Evolutionary conservation across 1,140 invertebrate species (phyloP).

Genomic region (Aleiodes sp.): DNA sequence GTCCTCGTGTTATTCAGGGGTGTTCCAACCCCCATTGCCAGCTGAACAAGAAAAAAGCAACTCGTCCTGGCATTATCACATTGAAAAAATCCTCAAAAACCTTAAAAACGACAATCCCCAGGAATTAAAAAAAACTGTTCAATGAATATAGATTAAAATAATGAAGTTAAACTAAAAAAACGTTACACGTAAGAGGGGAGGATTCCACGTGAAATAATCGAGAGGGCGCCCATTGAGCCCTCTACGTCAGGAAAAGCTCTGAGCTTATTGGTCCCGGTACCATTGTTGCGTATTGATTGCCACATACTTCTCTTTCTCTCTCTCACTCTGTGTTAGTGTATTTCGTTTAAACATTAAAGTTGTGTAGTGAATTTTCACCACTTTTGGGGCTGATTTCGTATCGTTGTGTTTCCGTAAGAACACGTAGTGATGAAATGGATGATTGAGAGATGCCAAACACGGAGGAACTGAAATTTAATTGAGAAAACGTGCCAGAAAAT

Average conservation of each 20-base stretch:
- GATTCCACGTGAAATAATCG: constrained; percentile 56
- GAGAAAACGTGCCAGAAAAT: background rate
- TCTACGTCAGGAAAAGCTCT: constrained; percentile 61
- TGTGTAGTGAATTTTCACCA: constrained; percentile 10
- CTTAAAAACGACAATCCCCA: background rate
- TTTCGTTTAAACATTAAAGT: background rate
- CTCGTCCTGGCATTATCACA: no score
- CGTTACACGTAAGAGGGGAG: constrained; percentile 27
- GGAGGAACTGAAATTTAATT: no score
- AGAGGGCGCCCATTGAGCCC: constrained; percentile 54
- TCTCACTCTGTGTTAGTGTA: background rate
- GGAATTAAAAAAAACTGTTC: background rate
- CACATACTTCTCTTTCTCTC: no score
- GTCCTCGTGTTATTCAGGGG: background rate
- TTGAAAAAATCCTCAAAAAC: background rate
- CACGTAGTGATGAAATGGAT: background rate
- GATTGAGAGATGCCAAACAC: background rate
- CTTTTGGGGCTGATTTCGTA: background rate
- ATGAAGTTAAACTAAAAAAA: background rate
- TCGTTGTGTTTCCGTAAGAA: background rate
- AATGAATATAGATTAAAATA: background rate
- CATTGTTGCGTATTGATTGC: constrained; percentile 67
- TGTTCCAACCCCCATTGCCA: background rate
- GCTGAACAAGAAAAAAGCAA: no score
- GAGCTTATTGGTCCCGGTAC: constrained; percentile 65